Evolutionary conservation across 2,113 vertebrate species (phyloP).

Genomic region (Callithrix jacchus): DNA sequence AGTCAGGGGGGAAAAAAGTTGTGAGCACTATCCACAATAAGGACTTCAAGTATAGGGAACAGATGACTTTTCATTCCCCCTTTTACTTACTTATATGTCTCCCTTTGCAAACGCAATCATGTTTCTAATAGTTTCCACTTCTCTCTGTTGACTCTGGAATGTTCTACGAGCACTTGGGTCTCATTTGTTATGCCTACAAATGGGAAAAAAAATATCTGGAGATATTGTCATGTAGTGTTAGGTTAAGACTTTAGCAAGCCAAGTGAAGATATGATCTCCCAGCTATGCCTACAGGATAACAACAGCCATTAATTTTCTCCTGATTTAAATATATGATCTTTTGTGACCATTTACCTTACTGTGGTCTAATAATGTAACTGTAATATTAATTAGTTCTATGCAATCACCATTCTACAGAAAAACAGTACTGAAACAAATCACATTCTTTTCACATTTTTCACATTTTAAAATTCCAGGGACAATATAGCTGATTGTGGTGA

Average conservation of each 20-base stretch:
- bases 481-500: neutral
- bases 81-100: conserved; percentile 21
- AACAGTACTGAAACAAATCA: conserved; percentile 14
- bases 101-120: conserved; percentile 28
- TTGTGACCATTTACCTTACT: conserved; percentile 18
- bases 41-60: neutral
- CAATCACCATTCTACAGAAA: neutral
- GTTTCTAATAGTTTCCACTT: conserved; percentile 55
- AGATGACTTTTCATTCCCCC: neutral
- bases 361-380: neutral
- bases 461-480: neutral
- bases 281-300: neutral
- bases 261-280: neutral
- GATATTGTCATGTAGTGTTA: neutral
- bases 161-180: neutral
- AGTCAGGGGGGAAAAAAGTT: neutral
- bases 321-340: neutral
- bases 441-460: conserved; percentile 9
- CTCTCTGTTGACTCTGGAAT: conserved; percentile 39
- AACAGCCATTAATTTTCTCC: neutral
- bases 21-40: neutral
- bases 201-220: neutral
- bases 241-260: neutral
- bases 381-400: neutral
- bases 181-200: conserved; percentile 33